Conservation (phyloP, 2,888 invertebrate species). For the Polylopha cassiicola region DNA sequence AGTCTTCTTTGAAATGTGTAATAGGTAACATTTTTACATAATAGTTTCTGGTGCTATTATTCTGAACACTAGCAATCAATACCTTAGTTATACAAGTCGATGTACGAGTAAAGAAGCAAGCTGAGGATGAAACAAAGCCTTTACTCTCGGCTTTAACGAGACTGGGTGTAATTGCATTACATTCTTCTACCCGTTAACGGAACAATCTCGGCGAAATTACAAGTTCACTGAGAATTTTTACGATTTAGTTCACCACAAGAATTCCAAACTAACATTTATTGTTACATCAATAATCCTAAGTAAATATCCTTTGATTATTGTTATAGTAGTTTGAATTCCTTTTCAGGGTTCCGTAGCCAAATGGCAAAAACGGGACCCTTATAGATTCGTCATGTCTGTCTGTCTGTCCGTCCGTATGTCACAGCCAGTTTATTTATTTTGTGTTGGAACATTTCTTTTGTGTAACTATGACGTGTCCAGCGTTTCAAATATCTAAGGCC, state of each 20-base stretch:
- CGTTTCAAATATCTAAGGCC: no score
- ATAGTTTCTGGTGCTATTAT: no score
- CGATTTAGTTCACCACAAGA: conserved; percentile 33
- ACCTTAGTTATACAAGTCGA: background rate
- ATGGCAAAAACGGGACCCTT: no score
- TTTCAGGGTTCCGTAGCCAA: no score
- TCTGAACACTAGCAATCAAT: background rate
- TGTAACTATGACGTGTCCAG: no score
- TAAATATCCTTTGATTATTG: no score
- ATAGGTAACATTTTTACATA: no score
- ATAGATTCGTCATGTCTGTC: no score
- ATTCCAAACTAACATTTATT: conserved; percentile 26
- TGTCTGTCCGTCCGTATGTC: no score
- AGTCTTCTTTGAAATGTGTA: conserved; percentile 1
- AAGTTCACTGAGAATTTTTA: conserved; percentile 44
- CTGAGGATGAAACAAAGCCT: conserved; percentile 30
- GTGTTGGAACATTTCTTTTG: no score
- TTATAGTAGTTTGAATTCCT: no score
- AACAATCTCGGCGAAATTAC: conserved; percentile 64
- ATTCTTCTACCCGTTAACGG: conserved; percentile 58
- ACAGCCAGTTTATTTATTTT: no score
- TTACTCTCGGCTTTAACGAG: conserved; percentile 43
- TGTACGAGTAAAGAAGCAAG: conserved; percentile 23
- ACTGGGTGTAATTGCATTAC: conserved; percentile 61
- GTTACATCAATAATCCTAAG: conserved; percentile 1